A percentile compares a stretch with the other conserved stretches of the same genome.
Evolutionary conservation across 2,797 vertebrate species (phyloP).

Genomic region (Luscinia megarhynchos): DNA sequence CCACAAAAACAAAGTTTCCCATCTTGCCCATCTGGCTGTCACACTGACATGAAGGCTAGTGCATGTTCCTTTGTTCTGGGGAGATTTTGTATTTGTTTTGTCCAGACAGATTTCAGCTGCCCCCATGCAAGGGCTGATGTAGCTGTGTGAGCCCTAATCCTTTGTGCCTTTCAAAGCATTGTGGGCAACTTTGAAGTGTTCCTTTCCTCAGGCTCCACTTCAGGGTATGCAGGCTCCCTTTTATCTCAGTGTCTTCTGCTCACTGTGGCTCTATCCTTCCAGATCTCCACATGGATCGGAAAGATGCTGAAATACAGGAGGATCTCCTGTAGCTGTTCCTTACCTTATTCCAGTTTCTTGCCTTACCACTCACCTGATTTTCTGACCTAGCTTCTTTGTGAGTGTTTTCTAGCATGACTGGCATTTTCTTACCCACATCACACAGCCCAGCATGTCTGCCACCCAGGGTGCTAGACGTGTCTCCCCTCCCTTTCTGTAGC

Average conservation of each 20-base stretch:
- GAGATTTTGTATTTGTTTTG: not conserved
- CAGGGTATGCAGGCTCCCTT: not conserved
- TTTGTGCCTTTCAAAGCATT: not conserved
- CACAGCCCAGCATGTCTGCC: not conserved
- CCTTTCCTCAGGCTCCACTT: not conserved
- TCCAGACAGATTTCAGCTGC: not conserved
- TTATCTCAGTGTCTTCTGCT: not conserved
- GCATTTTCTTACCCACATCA: conserved; percentile 26
- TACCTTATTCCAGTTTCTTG: not conserved
- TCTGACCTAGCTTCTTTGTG: not conserved
- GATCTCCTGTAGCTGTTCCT: not conserved
- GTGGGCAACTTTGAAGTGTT: conserved; percentile 6
- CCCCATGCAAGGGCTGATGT: not conserved
- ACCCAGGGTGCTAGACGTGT: not conserved
- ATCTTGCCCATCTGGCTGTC: not conserved
- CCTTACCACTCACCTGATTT: not conserved
- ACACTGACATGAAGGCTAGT: not conserved
- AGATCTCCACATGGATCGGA: not conserved
- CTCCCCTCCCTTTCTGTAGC: not conserved
- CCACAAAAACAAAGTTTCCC: not conserved
- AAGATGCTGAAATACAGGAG: not conserved
- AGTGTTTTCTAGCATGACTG: not conserved
- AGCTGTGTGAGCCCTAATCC: not conserved
- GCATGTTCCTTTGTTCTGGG: not conserved
- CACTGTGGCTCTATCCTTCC: not conserved